phyloP scores from a whole-genome alignment of 1,140 invertebrate genomes.

The Drosophila tristis region DNA sequence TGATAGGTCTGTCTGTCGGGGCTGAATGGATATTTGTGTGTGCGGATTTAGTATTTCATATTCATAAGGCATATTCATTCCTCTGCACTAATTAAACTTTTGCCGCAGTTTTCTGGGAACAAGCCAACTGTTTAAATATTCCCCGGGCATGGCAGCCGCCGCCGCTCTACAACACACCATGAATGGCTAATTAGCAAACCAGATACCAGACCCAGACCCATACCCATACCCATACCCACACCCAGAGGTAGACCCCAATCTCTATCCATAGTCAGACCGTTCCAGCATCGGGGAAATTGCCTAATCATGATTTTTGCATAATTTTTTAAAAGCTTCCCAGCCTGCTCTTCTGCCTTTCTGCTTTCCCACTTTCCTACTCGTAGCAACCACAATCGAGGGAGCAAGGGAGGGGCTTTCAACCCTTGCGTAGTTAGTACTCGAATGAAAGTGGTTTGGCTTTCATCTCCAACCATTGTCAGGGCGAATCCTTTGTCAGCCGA shows the following conservation, averaged over 20 bases:
- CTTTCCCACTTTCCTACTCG: background rate
- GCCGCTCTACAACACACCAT: constrained; percentile 26
- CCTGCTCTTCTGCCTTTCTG: background rate
- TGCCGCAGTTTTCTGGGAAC: constrained; percentile 35
- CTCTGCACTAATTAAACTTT: constrained; percentile 50
- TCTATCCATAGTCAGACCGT: constrained; percentile 11
- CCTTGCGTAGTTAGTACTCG: constrained; percentile 19
- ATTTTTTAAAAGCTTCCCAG: constrained; percentile 66
- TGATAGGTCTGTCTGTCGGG: constrained; percentile 13
- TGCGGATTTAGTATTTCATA: constrained; percentile 27
- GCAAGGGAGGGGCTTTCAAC: constrained; percentile 39
- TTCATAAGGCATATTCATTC: constrained; percentile 45
- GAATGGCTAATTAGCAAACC: constrained; percentile 68
- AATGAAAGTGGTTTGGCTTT: constrained; percentile 55
- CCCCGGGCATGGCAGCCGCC: constrained; percentile 26
- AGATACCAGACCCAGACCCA: constrained; percentile 22
- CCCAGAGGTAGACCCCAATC: background rate
- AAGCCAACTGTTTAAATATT: constrained; percentile 52
- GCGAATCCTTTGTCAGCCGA: constrained; percentile 41
- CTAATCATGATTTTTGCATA: constrained; percentile 79
- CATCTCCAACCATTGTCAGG: constrained; percentile 16
- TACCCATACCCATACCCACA: constrained; percentile 15
- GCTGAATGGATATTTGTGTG: constrained; percentile 46
- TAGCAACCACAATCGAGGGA: constrained; percentile 39
- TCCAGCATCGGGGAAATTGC: constrained; percentile 56